Conservation (phyloP, 2,797 vertebrate genomes). For the Linurgus olivaceus region DNA sequence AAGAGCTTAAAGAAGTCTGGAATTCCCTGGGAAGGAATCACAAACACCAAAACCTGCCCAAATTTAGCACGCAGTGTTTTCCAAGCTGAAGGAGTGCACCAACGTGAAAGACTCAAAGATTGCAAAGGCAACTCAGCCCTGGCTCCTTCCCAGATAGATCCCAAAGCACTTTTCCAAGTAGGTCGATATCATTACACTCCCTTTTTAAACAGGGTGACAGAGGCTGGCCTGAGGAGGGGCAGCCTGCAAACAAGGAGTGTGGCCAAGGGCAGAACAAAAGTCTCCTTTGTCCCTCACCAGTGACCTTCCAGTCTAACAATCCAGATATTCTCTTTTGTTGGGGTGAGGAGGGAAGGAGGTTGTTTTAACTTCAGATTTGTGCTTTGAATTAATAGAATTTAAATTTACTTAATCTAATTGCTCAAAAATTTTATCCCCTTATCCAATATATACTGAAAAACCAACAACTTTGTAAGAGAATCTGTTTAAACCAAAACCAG, state of each 20-base stretch:
- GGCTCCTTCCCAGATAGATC: neutral
- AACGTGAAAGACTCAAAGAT: fast-evolving
- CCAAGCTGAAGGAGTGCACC: neutral
- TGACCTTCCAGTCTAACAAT: neutral
- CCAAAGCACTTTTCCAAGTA: neutral
- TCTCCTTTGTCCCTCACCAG: neutral
- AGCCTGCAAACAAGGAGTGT: neutral
- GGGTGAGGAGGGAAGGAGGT: neutral
- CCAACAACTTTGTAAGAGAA: neutral
- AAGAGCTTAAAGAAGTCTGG: neutral
- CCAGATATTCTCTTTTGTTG: neutral
- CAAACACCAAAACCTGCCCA: neutral
- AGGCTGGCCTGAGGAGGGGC: neutral
- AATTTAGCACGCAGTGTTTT: neutral
- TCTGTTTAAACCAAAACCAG: neutral
- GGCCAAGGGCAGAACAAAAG: neutral
- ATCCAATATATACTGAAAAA: neutral
- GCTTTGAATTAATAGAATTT: neutral
- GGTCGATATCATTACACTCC: neutral
- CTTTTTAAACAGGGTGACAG: neutral
- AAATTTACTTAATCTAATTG: neutral
- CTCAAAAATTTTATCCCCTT: neutral
- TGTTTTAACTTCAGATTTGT: neutral
- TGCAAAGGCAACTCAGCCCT: neutral
- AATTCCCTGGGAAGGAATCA: slow-evolving; percentile 3